Base-by-base conservation (phyloP, 2,888 invertebrate genomes). In the Sesia bembeciformis region DNA sequence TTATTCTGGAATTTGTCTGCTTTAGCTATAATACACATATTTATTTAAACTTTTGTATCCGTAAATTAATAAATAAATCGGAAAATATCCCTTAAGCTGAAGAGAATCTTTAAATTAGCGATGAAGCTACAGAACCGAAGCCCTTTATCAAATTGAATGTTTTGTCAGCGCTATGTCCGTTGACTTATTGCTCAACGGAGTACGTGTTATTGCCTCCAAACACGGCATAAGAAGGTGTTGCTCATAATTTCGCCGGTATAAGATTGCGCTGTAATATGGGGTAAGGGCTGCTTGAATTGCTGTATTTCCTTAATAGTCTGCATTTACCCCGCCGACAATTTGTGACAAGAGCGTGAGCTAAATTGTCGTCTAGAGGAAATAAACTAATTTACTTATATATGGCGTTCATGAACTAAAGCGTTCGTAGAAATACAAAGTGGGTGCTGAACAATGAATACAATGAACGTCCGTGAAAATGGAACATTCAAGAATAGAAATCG, bases 291-390 rank as follows among this genome's bases (percentile, higher is more conserved):
- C 68, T 78, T 74, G 86, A 85, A 88, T 87, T 86, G 86, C 84
- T 87, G 88, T 89, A 88, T 88, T 88, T 88, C 88, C 88, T 82
- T 88, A 88, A 88, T 88, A 88, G 85, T 85, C 84, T 84, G 80
- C 86, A 86, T 85, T 88, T 88, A 88, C 84, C 87, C 82, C 78
- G 84, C 75, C 86, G 79, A 87, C 87, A 84, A 88, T 88, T 89
- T 84, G 87, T 83, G 87, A 88, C 82, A 83, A 82, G 84, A 83
- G 79, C 86, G 87, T 83, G 83, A 81, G 84, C 76, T 78, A 87
- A 88, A 89, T 88, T 84, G 86, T 86, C 82, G 87, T 76, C 78
- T 66, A 71, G 76, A 87, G 88, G 88, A 89, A 89, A 89, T 89
- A 85, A 87, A 88, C 87, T 87, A 89, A 89, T 89, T 88, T 87